Conservation (phyloP, 2,888 invertebrate genomes). For the Colostygia pectinataria region DNA sequence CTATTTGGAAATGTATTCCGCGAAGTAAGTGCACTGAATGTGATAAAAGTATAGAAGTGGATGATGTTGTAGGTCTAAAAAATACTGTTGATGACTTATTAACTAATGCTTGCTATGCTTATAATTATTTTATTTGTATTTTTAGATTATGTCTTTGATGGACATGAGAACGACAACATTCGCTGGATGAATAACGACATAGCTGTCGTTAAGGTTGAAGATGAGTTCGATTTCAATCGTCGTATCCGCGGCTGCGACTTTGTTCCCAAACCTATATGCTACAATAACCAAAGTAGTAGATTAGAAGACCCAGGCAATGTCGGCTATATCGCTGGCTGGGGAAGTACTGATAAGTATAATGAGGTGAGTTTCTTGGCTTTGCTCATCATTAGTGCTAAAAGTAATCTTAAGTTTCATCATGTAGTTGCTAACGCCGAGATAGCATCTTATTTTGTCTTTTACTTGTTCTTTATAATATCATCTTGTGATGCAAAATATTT, state of each 20-base stretch:
- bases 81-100: no score
- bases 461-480: no score
- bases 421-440: no score
- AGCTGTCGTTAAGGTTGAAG: constrained; percentile 59
- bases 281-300: constrained; percentile 49
- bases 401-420: no score
- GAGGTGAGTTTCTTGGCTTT: constrained; percentile 46
- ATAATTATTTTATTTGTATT: neutral
- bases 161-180: constrained; percentile 61
- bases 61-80: no score
- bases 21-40: constrained; percentile 50
- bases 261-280: constrained; percentile 50
- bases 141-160: constrained; percentile 62
- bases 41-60: neutral
- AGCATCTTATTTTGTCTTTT: neutral
- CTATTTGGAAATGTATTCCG: constrained; percentile 64
- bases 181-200: constrained; percentile 68
- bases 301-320: constrained; percentile 46
- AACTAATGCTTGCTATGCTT: no score
- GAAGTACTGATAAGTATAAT: constrained; percentile 48
- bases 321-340: constrained; percentile 56
- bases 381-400: no score
- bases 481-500: no score
- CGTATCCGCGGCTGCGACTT: constrained; percentile 57
- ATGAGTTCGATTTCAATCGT: constrained; percentile 56